phyloP scores from a whole-genome alignment of 2,797 vertebrate genomes.

The Pipistrellus pipistrellus region DNA sequence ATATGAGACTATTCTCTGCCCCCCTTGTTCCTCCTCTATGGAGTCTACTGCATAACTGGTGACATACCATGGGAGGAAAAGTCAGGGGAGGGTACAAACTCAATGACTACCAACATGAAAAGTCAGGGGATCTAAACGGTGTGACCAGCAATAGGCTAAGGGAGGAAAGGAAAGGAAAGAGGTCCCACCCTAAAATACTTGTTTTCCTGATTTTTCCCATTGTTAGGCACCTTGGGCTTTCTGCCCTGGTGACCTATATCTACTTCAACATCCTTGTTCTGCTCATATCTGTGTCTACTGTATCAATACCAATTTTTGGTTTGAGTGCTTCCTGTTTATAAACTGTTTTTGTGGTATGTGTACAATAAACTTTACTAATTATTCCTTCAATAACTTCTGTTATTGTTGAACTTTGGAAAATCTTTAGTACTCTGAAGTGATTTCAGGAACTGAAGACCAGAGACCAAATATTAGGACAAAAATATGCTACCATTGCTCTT shows the following conservation, averaged over 20 bases:
- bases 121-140: not conserved
- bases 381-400: not conserved
- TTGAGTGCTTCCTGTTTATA: not conserved
- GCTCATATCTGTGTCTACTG: not conserved
- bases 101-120: not conserved
- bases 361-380: not conserved
- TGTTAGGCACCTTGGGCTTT: not conserved
- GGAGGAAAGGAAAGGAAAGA: not conserved
- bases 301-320: not conserved
- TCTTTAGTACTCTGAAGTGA: not conserved
- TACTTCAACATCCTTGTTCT: not conserved
- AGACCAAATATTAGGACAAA: not conserved
- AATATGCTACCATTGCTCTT: not conserved
- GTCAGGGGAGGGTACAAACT: not conserved
- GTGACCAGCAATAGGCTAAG: not conserved
- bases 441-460: not conserved
- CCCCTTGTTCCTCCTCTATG: not conserved
- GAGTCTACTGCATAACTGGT: no score
- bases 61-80: not conserved
- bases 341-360: not conserved
- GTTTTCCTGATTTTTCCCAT: not conserved
- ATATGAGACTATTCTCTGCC: not conserved
- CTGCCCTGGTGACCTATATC: not conserved
- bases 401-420: not conserved
- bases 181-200: not conserved